Percentiles rank a stretch among this genome's conserved stretches.
Evolutionary conservation across 2,888 invertebrate genomes (phyloP).

Genomic region (Poecilobothrus nobilitatus): DNA sequence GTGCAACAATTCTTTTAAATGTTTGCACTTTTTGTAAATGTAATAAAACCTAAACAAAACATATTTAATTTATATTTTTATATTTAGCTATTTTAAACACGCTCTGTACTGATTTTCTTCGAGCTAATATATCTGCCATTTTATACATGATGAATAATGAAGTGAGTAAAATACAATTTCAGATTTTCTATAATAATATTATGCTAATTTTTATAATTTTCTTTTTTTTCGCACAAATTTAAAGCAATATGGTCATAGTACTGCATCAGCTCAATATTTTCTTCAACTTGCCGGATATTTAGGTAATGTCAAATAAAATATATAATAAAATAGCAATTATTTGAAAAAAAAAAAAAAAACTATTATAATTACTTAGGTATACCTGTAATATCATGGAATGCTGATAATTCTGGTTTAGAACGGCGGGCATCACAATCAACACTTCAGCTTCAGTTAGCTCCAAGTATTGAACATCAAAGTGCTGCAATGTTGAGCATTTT

Average conservation of each 20-base stretch:
- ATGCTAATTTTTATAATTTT: background rate
- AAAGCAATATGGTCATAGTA: slow-evolving; percentile 75
- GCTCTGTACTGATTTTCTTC: slow-evolving; percentile 80
- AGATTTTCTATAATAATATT: background rate
- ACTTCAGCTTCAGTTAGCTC: slow-evolving; percentile 86
- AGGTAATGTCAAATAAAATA: slow-evolving; percentile 54
- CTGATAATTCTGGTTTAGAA: slow-evolving; percentile 86
- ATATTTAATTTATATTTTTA: no score
- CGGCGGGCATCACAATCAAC: slow-evolving; percentile 76
- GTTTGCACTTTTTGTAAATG: no score
- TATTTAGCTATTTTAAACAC: slow-evolving; percentile 76
- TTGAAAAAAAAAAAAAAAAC: background rate
- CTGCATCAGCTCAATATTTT: slow-evolving; percentile 89
- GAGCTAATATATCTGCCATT: slow-evolving; percentile 83
- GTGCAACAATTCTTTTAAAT: no score
- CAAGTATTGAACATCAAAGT: slow-evolving; percentile 89
- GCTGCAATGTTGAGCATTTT: slow-evolving; percentile 92
- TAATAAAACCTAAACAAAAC: no score
- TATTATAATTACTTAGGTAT: slow-evolving; percentile 15
- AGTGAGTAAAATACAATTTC: slow-evolving; percentile 23
- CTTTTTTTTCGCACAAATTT: background rate
- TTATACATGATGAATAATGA: slow-evolving; percentile 93
- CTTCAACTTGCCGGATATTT: slow-evolving; percentile 87
- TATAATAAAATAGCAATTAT: background rate
- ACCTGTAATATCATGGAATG: slow-evolving; percentile 95